Base-by-base conservation (phyloP, 2,113 vertebrate genomes). In the Dascyllus trimaculatus region DNA sequence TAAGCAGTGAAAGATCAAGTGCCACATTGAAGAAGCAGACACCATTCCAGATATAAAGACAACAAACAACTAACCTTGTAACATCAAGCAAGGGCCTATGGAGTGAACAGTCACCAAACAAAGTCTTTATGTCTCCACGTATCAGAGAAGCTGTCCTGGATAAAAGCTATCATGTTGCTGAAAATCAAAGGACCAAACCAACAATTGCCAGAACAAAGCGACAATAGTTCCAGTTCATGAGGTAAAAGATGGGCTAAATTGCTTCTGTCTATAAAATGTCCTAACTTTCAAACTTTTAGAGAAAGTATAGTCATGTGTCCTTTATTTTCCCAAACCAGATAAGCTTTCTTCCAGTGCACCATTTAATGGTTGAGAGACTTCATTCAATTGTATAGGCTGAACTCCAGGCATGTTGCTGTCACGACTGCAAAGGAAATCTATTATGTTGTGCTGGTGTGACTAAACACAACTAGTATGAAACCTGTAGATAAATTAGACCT, bases 351-450 rank as follows among this genome's bases (percentile, higher is more conserved):
- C 48, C 57, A 53, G 46, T 68, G 77, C 63, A 82, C 71, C 62
- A 82, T 93, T 92, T 91, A 91, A 93, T 86, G 93, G 87, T 64
- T 88, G 87, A 92, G 70, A 73, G 83, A 88, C 64, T 77, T 78
- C 90, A 91, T 85, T 92, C 81, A 85, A 91, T 92, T 18, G 78
- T 65, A 67, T 68, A 77, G 85, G 81, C 71, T 89, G 61, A 89
- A 84, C 74, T 88, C 61, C 19, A 71, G 75, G 66, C 72, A 71
- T 85, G 84, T 85, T 84, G 68, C 65, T 89, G 80, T 90, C 70
- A 81, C 25, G 1, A 40, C 53, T 69, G 60, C 54, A 76, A 87
- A 78, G 71, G 53, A 89, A 91, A 90, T 87, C 85, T 78, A 86
- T 93, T 91, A 87, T 75, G 65, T 73, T 60, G 64, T 40, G 51